A percentile compares a stretch with the other conserved stretches of the same genome.
These are phyloP conservation scores for Acronicta psi DNA, from an alignment of 2,888 invertebrate species.

Conservation along the genomic window DNA sequence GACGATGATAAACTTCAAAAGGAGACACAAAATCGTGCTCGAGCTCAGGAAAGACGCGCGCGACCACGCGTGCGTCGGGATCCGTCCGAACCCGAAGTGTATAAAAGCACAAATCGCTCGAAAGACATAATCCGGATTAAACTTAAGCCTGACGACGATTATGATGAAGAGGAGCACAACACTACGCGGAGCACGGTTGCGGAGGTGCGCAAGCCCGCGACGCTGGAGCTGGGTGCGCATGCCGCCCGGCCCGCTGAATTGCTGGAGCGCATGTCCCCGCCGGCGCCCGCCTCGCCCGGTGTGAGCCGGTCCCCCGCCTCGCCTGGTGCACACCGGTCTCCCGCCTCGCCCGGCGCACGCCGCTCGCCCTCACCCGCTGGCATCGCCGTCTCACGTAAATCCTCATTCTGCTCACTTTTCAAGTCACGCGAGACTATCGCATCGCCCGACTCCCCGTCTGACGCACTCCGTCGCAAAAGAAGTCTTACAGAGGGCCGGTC, in stretches of 20 bases:
- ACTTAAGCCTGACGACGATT: constrained; percentile 93
- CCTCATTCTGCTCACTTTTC: constrained; percentile 94
- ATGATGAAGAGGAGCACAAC: constrained; percentile 86
- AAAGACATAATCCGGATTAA: constrained; percentile 90
- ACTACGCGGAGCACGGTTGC: constrained; percentile 59
- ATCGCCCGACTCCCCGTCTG: constrained; percentile 90
- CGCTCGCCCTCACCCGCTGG: constrained; percentile 92
- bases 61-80: constrained; percentile 72
- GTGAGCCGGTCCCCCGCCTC: constrained; percentile 40
- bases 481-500: constrained; percentile 86
- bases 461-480: constrained; percentile 78
- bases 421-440: constrained; percentile 91
- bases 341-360: constrained; percentile 66
- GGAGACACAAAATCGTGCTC: constrained; percentile 72
- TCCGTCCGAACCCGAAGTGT: constrained; percentile 78
- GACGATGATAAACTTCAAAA: constrained; percentile 74
- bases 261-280: constrained; percentile 68
- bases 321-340: constrained; percentile 60
- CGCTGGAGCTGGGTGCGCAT: constrained; percentile 85
- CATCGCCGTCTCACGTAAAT: constrained; percentile 91
- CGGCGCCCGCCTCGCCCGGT: constrained; percentile 73
- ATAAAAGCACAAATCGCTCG: constrained; percentile 70
- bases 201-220: constrained; percentile 88
- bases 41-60: constrained; percentile 72
- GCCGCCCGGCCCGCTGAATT: constrained; percentile 78